Evolutionary conservation across 2,888 invertebrate species (phyloP).

Genomic region (Ametastegia equiseti): DNA sequence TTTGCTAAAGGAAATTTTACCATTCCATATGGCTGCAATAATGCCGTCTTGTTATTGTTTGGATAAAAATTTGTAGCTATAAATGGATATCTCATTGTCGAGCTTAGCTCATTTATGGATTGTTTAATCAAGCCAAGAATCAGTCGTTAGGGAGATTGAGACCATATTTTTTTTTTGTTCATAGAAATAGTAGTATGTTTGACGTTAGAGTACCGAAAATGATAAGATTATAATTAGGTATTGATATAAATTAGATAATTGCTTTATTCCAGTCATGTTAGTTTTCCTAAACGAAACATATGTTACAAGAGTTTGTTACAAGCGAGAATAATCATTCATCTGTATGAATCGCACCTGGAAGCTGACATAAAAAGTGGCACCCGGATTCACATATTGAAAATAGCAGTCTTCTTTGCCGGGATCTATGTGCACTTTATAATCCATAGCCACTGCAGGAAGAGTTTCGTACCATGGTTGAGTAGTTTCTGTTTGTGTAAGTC

Average conservation of each 20-base stretch:
- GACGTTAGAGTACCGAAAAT: not conserved
- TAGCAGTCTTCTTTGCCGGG: slow-evolving; percentile 98
- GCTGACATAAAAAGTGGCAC: slow-evolving; percentile 95
- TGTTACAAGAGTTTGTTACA: not conserved
- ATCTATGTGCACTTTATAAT: slow-evolving; percentile 96
- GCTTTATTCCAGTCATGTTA: not conserved
- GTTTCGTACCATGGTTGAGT: slow-evolving; percentile 90
- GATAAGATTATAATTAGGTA: too few species aligned
- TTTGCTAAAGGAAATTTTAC: not conserved
- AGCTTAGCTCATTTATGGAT: not conserved
- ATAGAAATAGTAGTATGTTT: too few species aligned
- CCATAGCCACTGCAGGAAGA: slow-evolving; percentile 95
- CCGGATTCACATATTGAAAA: slow-evolving; percentile 94
- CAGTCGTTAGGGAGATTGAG: not conserved
- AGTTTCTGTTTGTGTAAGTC: slow-evolving; percentile 69
- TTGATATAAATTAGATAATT: too few species aligned
- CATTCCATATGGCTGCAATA: slow-evolving; percentile 1
- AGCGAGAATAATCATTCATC: not conserved
- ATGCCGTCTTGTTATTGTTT: not conserved
- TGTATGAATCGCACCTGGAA: slow-evolving; percentile 85
- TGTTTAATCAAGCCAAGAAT: not conserved
- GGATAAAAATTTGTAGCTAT: too few species aligned
- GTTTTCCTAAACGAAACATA: not conserved
- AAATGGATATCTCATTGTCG: too few species aligned
- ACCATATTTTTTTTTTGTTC: too few species aligned